A percentile compares a stretch with the other conserved stretches of the same genome.
phyloP scores from a whole-genome alignment of 2,888 invertebrate species.

The Nemapogon koenigi region DNA sequence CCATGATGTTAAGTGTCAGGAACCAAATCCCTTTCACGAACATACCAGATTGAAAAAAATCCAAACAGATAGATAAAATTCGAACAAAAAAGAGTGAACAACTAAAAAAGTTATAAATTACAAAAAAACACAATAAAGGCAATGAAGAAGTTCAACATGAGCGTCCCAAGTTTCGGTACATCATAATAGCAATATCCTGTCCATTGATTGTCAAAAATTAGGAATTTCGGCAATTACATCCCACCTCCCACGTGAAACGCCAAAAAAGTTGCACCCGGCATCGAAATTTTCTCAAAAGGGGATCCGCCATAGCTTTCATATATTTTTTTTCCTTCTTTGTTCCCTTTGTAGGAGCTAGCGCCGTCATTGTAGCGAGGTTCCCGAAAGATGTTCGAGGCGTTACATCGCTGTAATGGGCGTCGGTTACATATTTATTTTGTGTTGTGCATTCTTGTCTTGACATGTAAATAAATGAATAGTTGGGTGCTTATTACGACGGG shows the following conservation, averaged over 20 bases:
- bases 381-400: slow-evolving; percentile 53
- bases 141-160: slow-evolving; percentile 5
- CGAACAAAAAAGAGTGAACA: not conserved
- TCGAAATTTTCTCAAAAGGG: slow-evolving; percentile 48
- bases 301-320: slow-evolving; percentile 40
- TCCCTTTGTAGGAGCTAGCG: slow-evolving; percentile 58
- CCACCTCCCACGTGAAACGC: slow-evolving; percentile 56
- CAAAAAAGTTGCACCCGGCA: slow-evolving; percentile 51
- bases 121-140: slow-evolving; percentile 5
- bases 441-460: slow-evolving; percentile 56
- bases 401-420: slow-evolving; percentile 35
- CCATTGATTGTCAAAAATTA: slow-evolving; percentile 63
- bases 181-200: slow-evolving; percentile 61
- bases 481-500: not conserved
- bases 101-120: slow-evolving; percentile 3
- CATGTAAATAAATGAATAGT: slow-evolving; percentile 52
- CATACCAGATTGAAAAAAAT: too few species aligned
- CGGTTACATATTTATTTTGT: slow-evolving; percentile 62
- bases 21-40: too few species aligned
- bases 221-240: slow-evolving; percentile 62
- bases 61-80: too few species aligned
- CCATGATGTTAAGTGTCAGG: too few species aligned
- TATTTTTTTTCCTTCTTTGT: slow-evolving; percentile 46
- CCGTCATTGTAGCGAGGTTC: slow-evolving; percentile 47
- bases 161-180: slow-evolving; percentile 28